Percentiles rank a stretch among this genome's conserved stretches.
Evolutionary conservation across 2,797 vertebrate genomes (phyloP).

Genomic region (Glyptemys insculpta): DNA sequence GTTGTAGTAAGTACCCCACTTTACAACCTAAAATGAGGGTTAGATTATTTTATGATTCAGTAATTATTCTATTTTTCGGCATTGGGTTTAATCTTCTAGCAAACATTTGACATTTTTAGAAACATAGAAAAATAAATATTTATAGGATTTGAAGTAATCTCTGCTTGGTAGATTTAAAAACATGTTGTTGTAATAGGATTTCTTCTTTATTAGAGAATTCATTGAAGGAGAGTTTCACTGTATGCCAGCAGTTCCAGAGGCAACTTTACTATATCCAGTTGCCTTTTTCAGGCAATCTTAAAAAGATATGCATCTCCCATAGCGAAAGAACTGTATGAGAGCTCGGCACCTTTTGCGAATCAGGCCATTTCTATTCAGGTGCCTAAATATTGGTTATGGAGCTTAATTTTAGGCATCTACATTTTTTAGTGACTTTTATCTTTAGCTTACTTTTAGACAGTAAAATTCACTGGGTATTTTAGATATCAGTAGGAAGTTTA

Average conservation of each 20-base stretch:
- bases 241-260: slow-evolving; percentile 14
- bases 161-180: slow-evolving; percentile 5
- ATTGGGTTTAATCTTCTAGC: slow-evolving; percentile 7
- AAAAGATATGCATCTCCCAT: slow-evolving; percentile 31
- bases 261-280: slow-evolving; percentile 8
- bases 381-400: not conserved
- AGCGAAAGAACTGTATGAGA: slow-evolving; percentile 27
- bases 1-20: not conserved
- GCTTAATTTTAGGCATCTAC: slow-evolving; percentile 38
- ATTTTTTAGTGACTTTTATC: not conserved
- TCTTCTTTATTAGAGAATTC: slow-evolving; percentile 56
- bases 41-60: not conserved
- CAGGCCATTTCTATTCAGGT: slow-evolving; percentile 33
- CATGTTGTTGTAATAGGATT: slow-evolving; percentile 64
- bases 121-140: slow-evolving; percentile 39
- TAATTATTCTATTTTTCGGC: slow-evolving; percentile 34
- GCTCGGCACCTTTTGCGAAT: not conserved
- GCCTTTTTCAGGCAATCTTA: slow-evolving; percentile 22
- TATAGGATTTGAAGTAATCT: slow-evolving; percentile 61
- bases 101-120: slow-evolving; percentile 45
- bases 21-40: slow-evolving; percentile 10
- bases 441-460: slow-evolving; percentile 50
- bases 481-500: slow-evolving; percentile 29
- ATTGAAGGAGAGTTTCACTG: slow-evolving; percentile 54
- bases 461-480: slow-evolving; percentile 27